Evolutionary conservation across 2,888 invertebrate species (phyloP), one percentile per base, ranked within the genome.

Genomic region (Sarcophaga rosellei): DNA sequence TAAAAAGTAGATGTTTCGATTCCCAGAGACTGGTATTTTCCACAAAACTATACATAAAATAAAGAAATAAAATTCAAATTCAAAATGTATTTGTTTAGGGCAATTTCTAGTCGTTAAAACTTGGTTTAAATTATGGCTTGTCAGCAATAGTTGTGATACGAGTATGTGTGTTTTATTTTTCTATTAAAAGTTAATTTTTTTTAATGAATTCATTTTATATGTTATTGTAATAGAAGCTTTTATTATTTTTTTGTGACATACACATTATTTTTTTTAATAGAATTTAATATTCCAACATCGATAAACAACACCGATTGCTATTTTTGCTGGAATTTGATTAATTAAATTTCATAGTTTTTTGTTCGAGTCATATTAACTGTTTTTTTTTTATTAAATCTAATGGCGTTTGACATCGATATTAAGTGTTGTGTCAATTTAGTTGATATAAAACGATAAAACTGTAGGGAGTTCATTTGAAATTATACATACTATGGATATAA

Each of bases 261-360:
- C 21, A 47, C 21, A 20, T 25, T 23, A 53, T 35, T 21, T 17
- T n/a, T 76, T 35, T 10, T 10, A 35, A 44, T 57, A 66, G 44
- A 65, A 66, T 59, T 25, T 53, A 70, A 44, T 70, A 47, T 70
- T 45, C 35, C 69, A 47, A 45, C 79, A 47, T 17, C 44, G n/a
- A 53, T 47, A 63, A 57, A 44, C 44, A 23, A 53, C 17, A 53
- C 17, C 53, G 44, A 15, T 80, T 15, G 47, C 17, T 57, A 17
- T 70, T 25, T 73, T 80, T 45, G 47, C 57, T 35, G 17, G 57
- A 68, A 74, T 75, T 81, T 81, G 81, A 74, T 81, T 81, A 81
- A 81, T 81, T 81, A 76, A 76, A 81, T 81, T 70, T 70, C 21
- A 69, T 17, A 44, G 66, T 20, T 45, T 68, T 21, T 69, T 70